These are phyloP conservation scores for Belgica antarctica DNA, from an alignment of 2,888 invertebrate genomes.

Conservation along the genomic window DNA sequence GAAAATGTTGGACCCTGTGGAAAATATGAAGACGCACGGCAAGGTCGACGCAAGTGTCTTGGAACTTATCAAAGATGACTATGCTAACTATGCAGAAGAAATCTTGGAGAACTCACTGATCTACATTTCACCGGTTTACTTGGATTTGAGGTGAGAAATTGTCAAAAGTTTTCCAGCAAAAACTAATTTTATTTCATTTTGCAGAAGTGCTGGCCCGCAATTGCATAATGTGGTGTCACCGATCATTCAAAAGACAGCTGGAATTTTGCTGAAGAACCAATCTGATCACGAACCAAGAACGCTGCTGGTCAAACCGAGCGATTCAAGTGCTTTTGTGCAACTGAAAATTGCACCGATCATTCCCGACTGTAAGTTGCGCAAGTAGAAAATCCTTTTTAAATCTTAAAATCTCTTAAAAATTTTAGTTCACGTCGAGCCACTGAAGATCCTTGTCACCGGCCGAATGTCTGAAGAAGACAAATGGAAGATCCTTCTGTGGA, in stretches of 20 bases:
- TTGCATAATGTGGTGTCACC: neutral
- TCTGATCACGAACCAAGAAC: neutral
- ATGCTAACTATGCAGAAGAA: neutral
- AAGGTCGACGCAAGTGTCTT: neutral
- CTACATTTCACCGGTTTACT: neutral
- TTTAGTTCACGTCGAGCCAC: too few species aligned
- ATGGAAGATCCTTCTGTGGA: neutral
- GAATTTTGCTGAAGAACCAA: conserved; percentile 1
- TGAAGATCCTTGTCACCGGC: neutral
- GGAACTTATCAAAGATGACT: neutral
- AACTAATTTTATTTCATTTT: too few species aligned
- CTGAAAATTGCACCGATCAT: neutral
- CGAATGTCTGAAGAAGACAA: neutral
- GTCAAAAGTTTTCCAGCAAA: too few species aligned
- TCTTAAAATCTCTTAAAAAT: too few species aligned
- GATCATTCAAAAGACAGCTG: conserved; percentile 21
- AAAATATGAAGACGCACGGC: neutral
- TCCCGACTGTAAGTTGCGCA: too few species aligned
- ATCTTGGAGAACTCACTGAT: neutral
- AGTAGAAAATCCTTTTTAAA: neutral
- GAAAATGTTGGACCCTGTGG: neutral
- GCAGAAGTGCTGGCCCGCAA: too few species aligned
- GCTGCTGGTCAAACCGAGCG: neutral
- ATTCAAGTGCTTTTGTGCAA: neutral
- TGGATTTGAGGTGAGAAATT: neutral